phyloP scores from a whole-genome alignment of 2,113 vertebrate species.

The Malurus cyaneus region DNA sequence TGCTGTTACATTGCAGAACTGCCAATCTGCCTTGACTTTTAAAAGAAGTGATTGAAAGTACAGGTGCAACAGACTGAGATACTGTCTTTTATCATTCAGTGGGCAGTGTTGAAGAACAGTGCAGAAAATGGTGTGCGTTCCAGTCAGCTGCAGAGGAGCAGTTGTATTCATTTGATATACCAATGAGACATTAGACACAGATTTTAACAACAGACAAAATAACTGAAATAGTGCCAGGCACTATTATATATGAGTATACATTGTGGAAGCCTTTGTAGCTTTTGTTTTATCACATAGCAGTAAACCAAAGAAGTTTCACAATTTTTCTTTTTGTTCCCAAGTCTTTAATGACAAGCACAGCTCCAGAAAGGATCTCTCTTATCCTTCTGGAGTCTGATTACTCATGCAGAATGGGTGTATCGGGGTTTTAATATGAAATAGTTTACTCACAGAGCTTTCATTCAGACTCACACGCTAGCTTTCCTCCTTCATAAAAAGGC shows the following conservation, averaged over 20 bases:
- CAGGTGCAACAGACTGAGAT: neutral
- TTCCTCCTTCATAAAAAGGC: slow-evolving; percentile 16
- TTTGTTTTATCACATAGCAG: neutral
- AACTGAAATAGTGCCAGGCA: neutral
- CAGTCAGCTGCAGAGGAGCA: neutral
- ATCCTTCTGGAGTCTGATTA: neutral
- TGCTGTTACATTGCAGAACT: neutral
- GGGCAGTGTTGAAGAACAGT: neutral
- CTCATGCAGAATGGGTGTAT: slow-evolving; percentile 4
- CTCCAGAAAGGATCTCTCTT: neutral
- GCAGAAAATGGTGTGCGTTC: neutral
- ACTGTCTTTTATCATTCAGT: neutral
- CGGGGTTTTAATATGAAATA: neutral
- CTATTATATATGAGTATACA: neutral
- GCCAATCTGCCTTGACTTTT: neutral
- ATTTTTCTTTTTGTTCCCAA: neutral
- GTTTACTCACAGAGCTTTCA: slow-evolving; percentile 49
- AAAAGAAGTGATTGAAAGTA: neutral
- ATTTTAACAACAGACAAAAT: neutral
- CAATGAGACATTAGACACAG: neutral
- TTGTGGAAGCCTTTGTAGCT: neutral
- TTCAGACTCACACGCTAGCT: neutral
- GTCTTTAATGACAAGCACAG: neutral
- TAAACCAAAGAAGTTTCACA: neutral
- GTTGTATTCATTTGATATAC: neutral